Percentiles rank a stretch among this genome's conserved stretches.
phyloP scores from a whole-genome alignment of 2,113 vertebrate species.

The Lontra canadensis region DNA sequence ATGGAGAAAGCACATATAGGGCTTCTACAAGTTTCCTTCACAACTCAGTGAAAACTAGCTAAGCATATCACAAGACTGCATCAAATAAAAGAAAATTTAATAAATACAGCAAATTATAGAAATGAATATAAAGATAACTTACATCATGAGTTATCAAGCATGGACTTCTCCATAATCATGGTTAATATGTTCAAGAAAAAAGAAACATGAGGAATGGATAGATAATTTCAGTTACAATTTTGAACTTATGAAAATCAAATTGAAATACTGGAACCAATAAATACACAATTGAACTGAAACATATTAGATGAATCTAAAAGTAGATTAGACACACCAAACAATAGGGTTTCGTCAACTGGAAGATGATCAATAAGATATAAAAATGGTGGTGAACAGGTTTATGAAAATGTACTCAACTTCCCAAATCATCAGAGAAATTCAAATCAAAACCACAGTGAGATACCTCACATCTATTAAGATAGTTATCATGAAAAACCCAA shows the following conservation, averaged over 20 bases:
- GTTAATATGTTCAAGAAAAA: not conserved
- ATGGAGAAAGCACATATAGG: not conserved
- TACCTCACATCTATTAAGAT: not conserved
- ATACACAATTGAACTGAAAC: not conserved
- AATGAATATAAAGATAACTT: not conserved
- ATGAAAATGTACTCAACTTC: not conserved
- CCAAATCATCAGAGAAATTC: not conserved
- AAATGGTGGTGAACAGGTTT: not conserved
- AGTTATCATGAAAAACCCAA: not conserved
- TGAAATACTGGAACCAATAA: not conserved
- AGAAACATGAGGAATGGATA: not conserved
- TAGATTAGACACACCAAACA: not conserved
- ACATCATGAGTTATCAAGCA: not conserved
- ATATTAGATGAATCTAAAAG: not conserved
- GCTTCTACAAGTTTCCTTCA: not conserved
- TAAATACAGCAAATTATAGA: not conserved
- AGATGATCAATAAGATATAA: not conserved
- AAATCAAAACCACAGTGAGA: not conserved
- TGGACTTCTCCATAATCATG: not conserved
- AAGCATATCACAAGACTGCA: not conserved
- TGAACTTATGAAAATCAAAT: not conserved
- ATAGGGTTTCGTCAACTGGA: not conserved
- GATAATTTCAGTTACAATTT: not conserved
- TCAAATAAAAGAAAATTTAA: not conserved
- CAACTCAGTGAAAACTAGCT: not conserved